Evolutionary conservation across 2,888 invertebrate genomes (phyloP), one percentile per base, ranked within the genome.

Genomic region (Drosophila suboccidentalis): DNA sequence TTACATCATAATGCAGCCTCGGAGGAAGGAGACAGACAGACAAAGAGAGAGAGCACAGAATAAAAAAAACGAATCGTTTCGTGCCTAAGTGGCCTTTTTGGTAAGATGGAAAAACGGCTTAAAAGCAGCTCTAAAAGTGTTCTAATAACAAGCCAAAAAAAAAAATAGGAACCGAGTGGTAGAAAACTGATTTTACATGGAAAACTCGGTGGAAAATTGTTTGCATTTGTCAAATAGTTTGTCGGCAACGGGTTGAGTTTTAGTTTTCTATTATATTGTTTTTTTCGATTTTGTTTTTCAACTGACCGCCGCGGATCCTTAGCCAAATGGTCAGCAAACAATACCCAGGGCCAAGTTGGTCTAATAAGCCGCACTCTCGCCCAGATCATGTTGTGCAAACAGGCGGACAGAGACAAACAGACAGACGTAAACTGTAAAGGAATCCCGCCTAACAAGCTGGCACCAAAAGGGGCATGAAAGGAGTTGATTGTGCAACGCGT

Each of bases 171-270:
- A 17, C 29, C 13, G 19, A 60, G 34, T 36, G 26, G 29, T 39
- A 43, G 59, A 29, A 78, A 74, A 60, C 67, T 17, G 47, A 54
- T 82, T 82, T 86, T 84, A 80, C 69, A 61, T 74, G 73, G 80
- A 88, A 87, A 80, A 61, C 44, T 61, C 63, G 44, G 58, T 51
- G 50, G 84, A 72, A 88, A 89, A 85, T 71, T 87, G 90, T 89
- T 87, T 87, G 86, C 86, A 85, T 89, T 87, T 89, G 90, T 89
- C 88, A 87, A 87, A 89, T 73, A 89, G 73, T 81, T 84, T 80
- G 78, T 70, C 78, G 66, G 74, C 80, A 82, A 83, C 69, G 80
- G 71, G 71, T 72, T 77, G 38, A 65, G 41, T 62, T 58, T 22
- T 71, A n/a, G 36, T 22, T 57, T 54, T 63, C 41, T 29, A 13